Base-by-base conservation (phyloP, 2,888 invertebrate genomes). In the Aleiodes alternator region DNA sequence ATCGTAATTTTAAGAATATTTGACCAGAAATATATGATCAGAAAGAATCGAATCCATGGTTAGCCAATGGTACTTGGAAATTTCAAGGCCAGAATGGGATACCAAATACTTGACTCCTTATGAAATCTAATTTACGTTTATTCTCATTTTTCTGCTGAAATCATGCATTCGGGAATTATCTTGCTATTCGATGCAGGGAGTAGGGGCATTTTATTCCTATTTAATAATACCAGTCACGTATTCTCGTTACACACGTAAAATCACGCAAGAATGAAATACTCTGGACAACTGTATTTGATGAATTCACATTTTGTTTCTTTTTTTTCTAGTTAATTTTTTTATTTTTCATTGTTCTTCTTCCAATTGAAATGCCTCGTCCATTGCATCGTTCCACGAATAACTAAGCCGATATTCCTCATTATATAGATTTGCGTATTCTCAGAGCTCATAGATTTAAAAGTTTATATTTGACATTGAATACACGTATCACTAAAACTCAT, bases 211-310 rank as follows among this genome's bases (percentile, higher is more conserved):
- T 61, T 71, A 76, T 75, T 59, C 48, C 64, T 64, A 73, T 77
- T 78, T 74, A 73, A 78, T 77, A 77, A 80, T 73, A 50, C 78
- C 29, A 76, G 73, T 80, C 80, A 80, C 80, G 80, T 73, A 79
- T 69, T 72, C 64, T 73, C 73, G 68, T 77, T 78, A 79, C 75
- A 79, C 75, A 74, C 70, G 74, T 72, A 56, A 78, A 59, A 72
- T 75, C 71, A 73, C 68, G 70, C 68, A 78, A 72, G 53, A 72
- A 69, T 16, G 23, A 77, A 69, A 72, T 31, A 66, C 12, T 50
- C 29, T 4, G 12, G 14, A 51, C 50, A 68, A 51, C 23, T 53
- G 3, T 31, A 51, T 14, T 29, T n/a, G 31, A 68, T 31, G 7
- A 51, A 31, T 68, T 50, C 51, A 31, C 29, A 16, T 68, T 43